Evolutionary conservation across 2,797 vertebrate species (phyloP).

Genomic region (Neopelma chrysocephalum): DNA sequence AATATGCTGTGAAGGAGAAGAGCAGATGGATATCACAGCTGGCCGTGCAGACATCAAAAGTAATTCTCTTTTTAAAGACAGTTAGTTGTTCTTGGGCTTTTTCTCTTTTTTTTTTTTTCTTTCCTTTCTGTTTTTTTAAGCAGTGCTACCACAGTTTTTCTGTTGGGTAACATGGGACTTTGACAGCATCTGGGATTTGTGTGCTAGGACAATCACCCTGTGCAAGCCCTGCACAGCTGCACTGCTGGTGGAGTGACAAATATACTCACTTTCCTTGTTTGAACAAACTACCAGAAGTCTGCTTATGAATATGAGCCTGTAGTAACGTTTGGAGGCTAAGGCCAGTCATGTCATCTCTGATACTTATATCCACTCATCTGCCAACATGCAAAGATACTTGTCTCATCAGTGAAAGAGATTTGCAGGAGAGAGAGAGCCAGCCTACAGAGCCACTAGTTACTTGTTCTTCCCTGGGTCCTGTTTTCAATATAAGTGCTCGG

Average conservation of each 20-base stretch:
- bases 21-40: conserved; percentile 36
- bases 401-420: background rate
- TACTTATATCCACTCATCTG: background rate
- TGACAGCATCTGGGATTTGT: background rate
- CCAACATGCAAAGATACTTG: background rate
- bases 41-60: conserved; percentile 7
- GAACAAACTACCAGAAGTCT: background rate
- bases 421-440: background rate
- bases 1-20: conserved; percentile 9
- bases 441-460: background rate
- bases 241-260: background rate
- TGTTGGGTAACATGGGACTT: background rate
- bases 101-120: fast-evolving
- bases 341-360: background rate
- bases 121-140: background rate
- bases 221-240: background rate
- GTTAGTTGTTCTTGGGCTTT: background rate
- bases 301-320: background rate
- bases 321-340: background rate
- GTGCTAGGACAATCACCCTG: background rate
- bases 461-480: conserved; percentile 38
- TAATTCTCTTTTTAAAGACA: background rate
- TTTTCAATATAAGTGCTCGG: conserved; percentile 56
- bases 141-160: background rate
- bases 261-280: background rate